Evolutionary conservation across 2,797 vertebrate genomes (phyloP).

Genomic region (Cryptoblepharus egeriae): DNA sequence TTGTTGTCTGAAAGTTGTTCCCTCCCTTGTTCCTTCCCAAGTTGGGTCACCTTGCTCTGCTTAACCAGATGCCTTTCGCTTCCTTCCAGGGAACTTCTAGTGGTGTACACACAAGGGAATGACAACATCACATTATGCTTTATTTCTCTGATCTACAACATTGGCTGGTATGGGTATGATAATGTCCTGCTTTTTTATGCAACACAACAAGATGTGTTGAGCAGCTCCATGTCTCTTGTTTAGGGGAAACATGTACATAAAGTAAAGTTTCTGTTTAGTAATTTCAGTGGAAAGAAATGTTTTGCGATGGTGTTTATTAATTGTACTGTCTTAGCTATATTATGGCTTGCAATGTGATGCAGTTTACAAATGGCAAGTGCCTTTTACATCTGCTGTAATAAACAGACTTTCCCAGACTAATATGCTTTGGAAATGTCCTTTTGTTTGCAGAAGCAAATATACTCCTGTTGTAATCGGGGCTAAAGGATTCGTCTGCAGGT

Average conservation of each 20-base stretch:
- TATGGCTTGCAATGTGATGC: conserved; percentile 26
- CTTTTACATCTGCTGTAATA: conserved; percentile 44
- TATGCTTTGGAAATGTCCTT: conserved; percentile 57
- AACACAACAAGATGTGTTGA: no score
- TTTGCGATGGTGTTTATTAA: not conserved
- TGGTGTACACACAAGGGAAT: not conserved
- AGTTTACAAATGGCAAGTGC: conserved; percentile 29
- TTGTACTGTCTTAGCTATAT: conserved; percentile 23
- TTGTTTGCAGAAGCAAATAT: conserved; percentile 61
- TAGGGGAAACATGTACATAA: not conserved
- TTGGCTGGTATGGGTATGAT: no score
- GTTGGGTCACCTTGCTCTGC: not conserved
- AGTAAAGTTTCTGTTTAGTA: not conserved
- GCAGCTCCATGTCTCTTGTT: not conserved
- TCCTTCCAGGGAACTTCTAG: not conserved
- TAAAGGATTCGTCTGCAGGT: conserved; percentile 58
- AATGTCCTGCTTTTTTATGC: no score
- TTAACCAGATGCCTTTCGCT: no score
- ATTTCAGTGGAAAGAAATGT: not conserved
- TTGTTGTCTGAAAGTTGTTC: not conserved
- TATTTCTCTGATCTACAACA: not conserved
- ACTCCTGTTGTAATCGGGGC: conserved; percentile 59
- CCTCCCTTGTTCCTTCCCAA: no score
- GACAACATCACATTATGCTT: not conserved
- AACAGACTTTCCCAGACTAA: conserved; percentile 53